phyloP scores from a whole-genome alignment of 2,888 invertebrate genomes.

The Dynastes maya region DNA sequence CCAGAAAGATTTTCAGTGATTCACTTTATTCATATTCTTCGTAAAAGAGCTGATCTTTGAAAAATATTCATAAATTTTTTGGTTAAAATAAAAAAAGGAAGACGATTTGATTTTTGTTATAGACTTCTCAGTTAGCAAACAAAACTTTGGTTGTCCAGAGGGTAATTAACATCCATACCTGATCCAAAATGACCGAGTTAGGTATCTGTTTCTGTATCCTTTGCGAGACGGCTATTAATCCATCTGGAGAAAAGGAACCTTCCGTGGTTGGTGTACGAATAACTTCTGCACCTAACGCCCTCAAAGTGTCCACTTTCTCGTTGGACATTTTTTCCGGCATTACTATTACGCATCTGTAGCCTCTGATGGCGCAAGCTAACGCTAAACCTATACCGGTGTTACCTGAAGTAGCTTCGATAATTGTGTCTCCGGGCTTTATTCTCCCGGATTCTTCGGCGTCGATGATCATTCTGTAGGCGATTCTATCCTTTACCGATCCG shows the following conservation, averaged over 20 bases:
- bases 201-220: constrained; percentile 89
- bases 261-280: constrained; percentile 96
- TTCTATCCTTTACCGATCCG: constrained; percentile 96
- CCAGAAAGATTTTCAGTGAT: too few relatives aligned
- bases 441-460: constrained; percentile 92
- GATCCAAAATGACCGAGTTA: constrained; percentile 93
- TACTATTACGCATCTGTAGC: constrained; percentile 95
- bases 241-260: constrained; percentile 88
- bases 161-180: constrained; percentile 73
- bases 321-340: constrained; percentile 99
- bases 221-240: constrained; percentile 91
- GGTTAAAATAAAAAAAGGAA: too few relatives aligned
- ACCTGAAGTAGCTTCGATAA: constrained; percentile 96
- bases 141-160: background rate
- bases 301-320: constrained; percentile 94
- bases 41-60: too few relatives aligned
- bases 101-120: too few relatives aligned
- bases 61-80: too few relatives aligned
- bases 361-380: constrained; percentile 92
- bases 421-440: constrained; percentile 90
- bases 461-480: constrained; percentile 93
- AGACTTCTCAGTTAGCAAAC: background rate
- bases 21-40: too few relatives aligned
- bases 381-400: constrained; percentile 94
- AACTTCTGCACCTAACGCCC: constrained; percentile 94